phyloP scores from a whole-genome alignment of 1,140 invertebrate genomes.

The Rhizoglyphus robini region DNA sequence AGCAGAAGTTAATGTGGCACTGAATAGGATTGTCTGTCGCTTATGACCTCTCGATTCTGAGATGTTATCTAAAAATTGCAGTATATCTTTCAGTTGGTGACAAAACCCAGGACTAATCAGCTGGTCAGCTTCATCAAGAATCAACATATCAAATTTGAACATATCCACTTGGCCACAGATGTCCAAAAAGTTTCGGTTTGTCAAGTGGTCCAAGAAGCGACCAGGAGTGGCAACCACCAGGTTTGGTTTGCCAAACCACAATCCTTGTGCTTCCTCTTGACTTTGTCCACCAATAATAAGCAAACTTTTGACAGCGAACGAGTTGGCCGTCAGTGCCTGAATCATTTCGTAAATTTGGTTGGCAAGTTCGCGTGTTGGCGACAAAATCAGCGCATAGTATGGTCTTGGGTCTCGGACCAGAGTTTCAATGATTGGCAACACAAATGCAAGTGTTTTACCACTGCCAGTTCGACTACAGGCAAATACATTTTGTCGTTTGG shows the following conservation, averaged over 20 bases:
- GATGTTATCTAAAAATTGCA: conserved; percentile 27
- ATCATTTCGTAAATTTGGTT: conserved; percentile 38
- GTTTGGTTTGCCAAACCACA: conserved; percentile 35
- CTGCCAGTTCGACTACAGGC: conserved; percentile 85
- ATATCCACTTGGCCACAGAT: conserved; percentile 19
- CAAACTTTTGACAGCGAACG: conserved; percentile 23
- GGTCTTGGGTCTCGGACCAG: conserved; percentile 82
- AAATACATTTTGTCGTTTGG: conserved; percentile 65
- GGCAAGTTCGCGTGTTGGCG: conserved; percentile 88
- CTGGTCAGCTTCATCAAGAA: conserved; percentile 84
- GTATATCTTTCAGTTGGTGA: conserved; percentile 45
- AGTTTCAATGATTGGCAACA: conserved; percentile 80
- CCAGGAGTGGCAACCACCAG: conserved; percentile 89
- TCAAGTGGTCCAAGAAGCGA: conserved; percentile 57
- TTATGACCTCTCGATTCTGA: conserved; percentile 65
- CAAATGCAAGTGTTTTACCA: conserved; percentile 94
- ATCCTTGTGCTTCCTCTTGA: conserved; percentile 20
- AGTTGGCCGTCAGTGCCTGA: conserved; percentile 16
- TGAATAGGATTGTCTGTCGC: conserved; percentile 77
- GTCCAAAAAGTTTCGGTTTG: conserved; percentile 24
- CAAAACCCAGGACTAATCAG: conserved; percentile 41
- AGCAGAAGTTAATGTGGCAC: conserved; percentile 86
- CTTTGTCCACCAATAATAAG: conserved; percentile 23
- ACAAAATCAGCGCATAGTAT: conserved; percentile 85
- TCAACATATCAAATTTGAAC: conserved; percentile 56